A percentile compares a stretch with the other conserved stretches of the same genome.
Evolutionary conservation across 30 jellyfish, hydroid and myxozoan genomes (phyloP).

Genomic region (Hydractinia echinata): DNA sequence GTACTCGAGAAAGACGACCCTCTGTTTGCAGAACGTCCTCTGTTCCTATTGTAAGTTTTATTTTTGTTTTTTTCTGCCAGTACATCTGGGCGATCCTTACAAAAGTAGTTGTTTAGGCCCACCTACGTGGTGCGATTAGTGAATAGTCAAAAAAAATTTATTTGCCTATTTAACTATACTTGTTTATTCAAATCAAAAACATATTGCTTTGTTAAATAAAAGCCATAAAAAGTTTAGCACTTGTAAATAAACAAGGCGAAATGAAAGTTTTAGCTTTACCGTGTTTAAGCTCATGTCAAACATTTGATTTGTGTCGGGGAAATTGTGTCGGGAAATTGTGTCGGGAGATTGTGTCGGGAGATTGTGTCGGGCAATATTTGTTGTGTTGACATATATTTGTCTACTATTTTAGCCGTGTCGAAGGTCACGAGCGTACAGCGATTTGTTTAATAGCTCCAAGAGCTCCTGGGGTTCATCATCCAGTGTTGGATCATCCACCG

Average conservation of each 20-base stretch:
- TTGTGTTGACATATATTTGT: neutral
- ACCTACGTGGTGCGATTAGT: neutral
- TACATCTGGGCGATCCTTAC: neutral
- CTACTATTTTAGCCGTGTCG: neutral
- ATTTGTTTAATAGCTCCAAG: neutral
- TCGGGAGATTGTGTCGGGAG: no score
- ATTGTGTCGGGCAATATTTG: neutral
- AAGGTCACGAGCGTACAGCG: neutral
- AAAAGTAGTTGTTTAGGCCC: neutral
- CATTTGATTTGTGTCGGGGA: no score
- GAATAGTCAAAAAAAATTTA: neutral
- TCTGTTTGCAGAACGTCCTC: neutral
- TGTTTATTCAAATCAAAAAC: no score
- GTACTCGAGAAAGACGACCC: neutral
- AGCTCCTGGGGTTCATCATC: neutral
- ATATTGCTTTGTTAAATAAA: no score
- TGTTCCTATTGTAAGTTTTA: neutral
- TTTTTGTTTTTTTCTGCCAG: neutral
- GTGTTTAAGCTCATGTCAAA: no score
- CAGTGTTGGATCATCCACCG: neutral
- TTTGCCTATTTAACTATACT: no score
- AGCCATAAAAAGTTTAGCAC: no score
- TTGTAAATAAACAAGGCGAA: no score
- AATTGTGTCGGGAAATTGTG: no score
- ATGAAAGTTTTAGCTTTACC: no score